These are phyloP conservation scores for Phortica magna DNA, from an alignment of 2,888 invertebrate species.

Conservation along the genomic window DNA sequence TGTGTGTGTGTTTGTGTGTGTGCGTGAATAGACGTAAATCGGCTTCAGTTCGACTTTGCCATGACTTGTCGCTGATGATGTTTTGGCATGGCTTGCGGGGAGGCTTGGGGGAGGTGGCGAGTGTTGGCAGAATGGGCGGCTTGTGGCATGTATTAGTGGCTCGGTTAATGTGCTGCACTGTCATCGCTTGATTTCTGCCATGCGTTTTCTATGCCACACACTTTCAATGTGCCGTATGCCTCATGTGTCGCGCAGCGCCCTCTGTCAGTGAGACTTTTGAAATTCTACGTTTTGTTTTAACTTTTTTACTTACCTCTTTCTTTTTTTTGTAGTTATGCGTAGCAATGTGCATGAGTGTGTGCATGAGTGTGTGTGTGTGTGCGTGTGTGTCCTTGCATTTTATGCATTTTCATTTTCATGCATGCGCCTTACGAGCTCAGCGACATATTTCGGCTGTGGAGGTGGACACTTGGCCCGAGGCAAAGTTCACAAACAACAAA, in stretches of 20 bases:
- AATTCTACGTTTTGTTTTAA: neutral
- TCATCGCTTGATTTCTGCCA: constrained; percentile 18
- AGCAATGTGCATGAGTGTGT: constrained; percentile 29
- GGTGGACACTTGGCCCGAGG: constrained; percentile 62
- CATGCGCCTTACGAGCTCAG: constrained; percentile 37
- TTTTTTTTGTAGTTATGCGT: neutral
- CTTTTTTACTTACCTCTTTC: neutral
- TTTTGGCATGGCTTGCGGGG: neutral
- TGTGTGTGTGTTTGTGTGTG: constrained; percentile 15
- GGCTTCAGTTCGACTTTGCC: neutral
- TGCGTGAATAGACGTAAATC: neutral
- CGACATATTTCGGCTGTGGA: constrained; percentile 36
- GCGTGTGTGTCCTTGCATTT: constrained; percentile 70
- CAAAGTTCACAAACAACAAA: constrained; percentile 43
- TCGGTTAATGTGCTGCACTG: constrained; percentile 24
- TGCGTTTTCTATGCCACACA: neutral
- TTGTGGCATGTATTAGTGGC: constrained; percentile 13
- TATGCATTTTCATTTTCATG: constrained; percentile 72
- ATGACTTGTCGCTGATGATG: neutral
- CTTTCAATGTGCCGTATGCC: neutral
- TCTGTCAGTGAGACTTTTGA: neutral
- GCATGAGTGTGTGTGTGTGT: constrained; percentile 43
- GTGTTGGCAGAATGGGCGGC: neutral
- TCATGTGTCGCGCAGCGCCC: neutral
- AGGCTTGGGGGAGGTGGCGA: neutral